Conservation (phyloP, 1,140 invertebrate species). For the Galleria mellonella region DNA sequence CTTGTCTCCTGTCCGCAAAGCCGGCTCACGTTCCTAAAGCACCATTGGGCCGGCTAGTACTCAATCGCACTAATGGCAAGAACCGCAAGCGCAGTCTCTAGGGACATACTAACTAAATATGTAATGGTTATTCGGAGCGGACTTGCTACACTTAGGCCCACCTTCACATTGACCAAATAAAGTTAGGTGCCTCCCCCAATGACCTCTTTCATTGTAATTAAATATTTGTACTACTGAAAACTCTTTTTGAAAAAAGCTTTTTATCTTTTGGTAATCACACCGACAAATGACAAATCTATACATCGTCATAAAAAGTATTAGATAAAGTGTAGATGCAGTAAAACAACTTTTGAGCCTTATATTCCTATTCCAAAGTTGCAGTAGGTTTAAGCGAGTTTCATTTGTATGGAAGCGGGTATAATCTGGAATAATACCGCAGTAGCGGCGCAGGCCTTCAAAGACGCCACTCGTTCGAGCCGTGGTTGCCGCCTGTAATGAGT, state of each 20-base stretch:
- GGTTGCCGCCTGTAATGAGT: slow-evolving; percentile 69
- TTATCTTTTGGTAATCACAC: too few relatives aligned
- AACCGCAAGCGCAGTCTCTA: slow-evolving; percentile 54
- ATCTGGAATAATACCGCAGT: slow-evolving; percentile 72
- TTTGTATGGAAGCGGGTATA: slow-evolving; percentile 72
- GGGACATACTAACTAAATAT: slow-evolving; percentile 58
- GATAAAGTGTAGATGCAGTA: slow-evolving; percentile 64
- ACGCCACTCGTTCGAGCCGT: slow-evolving; percentile 67
- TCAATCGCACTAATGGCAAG: slow-evolving; percentile 62
- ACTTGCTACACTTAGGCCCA: slow-evolving; percentile 33
- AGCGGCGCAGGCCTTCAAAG: slow-evolving; percentile 68
- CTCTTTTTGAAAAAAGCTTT: too few relatives aligned
- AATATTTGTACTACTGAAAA: too few relatives aligned
- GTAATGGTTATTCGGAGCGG: slow-evolving; percentile 49
- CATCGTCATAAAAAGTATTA: slow-evolving; percentile 54
- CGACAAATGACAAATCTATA: too few relatives aligned
- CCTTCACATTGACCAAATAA: slow-evolving; percentile 30
- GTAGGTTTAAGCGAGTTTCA: slow-evolving; percentile 72
- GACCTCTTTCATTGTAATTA: too few relatives aligned
- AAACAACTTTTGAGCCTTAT: slow-evolving; percentile 70
- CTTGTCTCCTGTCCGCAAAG: neutral
- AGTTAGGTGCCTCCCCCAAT: slow-evolving; percentile 13
- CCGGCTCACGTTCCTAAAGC: slow-evolving; percentile 9
- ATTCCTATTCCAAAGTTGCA: slow-evolving; percentile 71
- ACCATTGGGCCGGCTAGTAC: slow-evolving; percentile 25